Evolutionary conservation across 2,888 invertebrate species (phyloP).

Genomic region (Lasioglossum lativentre): DNA sequence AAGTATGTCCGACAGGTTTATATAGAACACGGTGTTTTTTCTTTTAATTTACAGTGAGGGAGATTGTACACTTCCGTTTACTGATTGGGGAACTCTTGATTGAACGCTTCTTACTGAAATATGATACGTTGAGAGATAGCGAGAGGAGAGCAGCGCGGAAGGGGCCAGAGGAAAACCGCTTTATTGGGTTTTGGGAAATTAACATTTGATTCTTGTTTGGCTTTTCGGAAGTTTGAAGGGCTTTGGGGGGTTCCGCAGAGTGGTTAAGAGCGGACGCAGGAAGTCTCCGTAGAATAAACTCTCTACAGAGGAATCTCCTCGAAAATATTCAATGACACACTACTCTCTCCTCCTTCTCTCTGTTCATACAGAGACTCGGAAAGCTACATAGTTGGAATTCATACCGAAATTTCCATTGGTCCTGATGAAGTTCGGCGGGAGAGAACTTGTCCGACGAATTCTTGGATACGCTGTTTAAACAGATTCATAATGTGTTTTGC

Average conservation of each 20-base stretch:
- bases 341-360: neutral
- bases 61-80: neutral
- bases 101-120: neutral
- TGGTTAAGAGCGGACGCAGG: neutral
- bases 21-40: neutral
- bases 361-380: neutral
- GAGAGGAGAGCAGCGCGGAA: neutral
- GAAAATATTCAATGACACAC: conserved; percentile 8
- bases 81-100: neutral
- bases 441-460: neutral
- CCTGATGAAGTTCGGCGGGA: neutral
- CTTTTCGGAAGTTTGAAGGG: conserved; percentile 7
- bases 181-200: conserved; percentile 13
- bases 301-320: neutral
- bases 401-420: neutral
- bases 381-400: neutral
- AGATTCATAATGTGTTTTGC: neutral
- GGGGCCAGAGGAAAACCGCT: neutral
- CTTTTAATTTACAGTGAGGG: neutral
- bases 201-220: conserved; percentile 13
- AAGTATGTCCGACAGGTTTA: neutral
- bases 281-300: conserved; percentile 11
- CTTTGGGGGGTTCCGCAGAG: neutral
- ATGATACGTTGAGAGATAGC: neutral
- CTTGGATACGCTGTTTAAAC: neutral